These are phyloP conservation scores for Motacilla tschutschensis DNA, from an alignment of 2,113 vertebrate species.

Conservation along the genomic window DNA sequence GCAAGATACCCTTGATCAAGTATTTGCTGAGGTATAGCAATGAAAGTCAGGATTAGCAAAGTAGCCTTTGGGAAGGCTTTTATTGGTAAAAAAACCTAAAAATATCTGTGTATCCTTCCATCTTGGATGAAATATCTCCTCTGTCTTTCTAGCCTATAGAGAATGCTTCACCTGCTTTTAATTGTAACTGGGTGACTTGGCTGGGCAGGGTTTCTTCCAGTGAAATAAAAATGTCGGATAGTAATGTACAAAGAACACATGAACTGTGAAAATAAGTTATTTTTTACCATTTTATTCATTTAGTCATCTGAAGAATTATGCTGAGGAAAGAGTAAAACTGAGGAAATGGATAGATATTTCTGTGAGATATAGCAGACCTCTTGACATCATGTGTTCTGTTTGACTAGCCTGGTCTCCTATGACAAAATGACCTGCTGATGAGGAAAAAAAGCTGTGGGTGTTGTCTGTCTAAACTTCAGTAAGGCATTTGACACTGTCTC, in stretches of 20 bases:
- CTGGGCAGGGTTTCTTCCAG: neutral
- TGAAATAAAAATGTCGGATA: neutral
- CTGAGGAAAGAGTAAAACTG: neutral
- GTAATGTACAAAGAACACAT: accelerated
- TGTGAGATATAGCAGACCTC: neutral
- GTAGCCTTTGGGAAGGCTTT: neutral
- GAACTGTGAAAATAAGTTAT: neutral
- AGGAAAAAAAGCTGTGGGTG: neutral
- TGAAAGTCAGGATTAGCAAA: neutral
- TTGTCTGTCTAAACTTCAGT: neutral
- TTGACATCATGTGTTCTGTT: accelerated
- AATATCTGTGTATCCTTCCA: neutral
- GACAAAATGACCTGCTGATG: neutral
- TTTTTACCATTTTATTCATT: neutral
- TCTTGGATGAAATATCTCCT: neutral
- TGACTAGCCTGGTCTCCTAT: neutral
- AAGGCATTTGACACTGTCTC: neutral
- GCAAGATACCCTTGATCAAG: neutral
- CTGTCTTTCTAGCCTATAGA: neutral
- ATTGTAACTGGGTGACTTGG: neutral
- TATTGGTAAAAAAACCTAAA: neutral
- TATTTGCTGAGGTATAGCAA: neutral
- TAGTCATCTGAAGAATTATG: neutral
- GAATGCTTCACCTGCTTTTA: neutral
- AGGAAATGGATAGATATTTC: neutral